Base-by-base conservation (phyloP, 2,888 invertebrate genomes). In the Synergus japonicus region DNA sequence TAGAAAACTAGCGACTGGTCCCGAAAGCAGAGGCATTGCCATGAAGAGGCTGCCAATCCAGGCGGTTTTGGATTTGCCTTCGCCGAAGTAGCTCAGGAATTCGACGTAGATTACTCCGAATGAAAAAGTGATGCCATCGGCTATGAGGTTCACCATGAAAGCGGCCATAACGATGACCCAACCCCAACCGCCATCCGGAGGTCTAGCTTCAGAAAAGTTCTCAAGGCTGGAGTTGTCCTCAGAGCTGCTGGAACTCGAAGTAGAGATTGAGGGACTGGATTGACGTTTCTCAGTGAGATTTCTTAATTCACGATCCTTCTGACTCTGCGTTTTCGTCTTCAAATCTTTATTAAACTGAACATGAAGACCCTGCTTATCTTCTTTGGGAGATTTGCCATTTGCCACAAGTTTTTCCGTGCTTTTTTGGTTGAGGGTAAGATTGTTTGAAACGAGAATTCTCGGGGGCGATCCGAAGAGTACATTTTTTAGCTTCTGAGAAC, bases 121-220 rank as follows among this genome's bases (percentile, higher is more conserved):
- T 84, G 97, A 97, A 93, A 98, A 97, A 0, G 97, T 97, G 85
- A 98, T 95, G 3, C 98, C 98, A 91, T 98, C 98, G 63, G 97
- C 97, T 87, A 98, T 97, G 83, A 97, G 94, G 91, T 97, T 97
- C 83, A 97, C 96, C 93, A 97, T 94, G 91, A 98, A 98, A 0
- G 97, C 96, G 41, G 97, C 97, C 82, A 96, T 95, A 0, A 98
- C 98, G 76, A 98, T 95, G 46, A 98, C 96, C 98, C 98, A 98
- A 7, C 98, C 98, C 96, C 96, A 98, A 15, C 98, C 97, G 12
- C 97, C 97, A 91, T 98, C 97, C 1, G 97, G 97, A 0, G 96
- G 95, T 29, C 95, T 93, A 0, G 95, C 95, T 90, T 96, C 96
- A 9, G 95, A 93, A 87, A 94, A 93, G 76, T 94, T 94, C 13